phyloP scores from a whole-genome alignment of 2,113 vertebrate genomes.

The Chionodraco myersi region DNA sequence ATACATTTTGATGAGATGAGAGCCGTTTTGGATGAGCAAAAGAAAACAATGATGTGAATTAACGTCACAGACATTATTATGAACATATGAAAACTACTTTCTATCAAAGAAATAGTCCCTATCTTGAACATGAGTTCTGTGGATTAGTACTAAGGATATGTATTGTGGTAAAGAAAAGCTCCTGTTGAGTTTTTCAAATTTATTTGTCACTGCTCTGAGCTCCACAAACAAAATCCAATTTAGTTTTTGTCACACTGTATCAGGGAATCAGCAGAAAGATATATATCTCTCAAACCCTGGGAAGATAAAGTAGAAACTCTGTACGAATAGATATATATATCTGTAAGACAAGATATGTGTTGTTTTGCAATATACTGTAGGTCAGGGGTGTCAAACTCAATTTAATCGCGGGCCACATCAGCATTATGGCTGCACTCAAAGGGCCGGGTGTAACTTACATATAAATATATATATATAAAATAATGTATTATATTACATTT shows the following conservation, averaged over 20 bases:
- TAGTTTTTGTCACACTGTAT: background rate
- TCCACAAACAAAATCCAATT: background rate
- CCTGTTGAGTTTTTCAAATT: slow-evolving; percentile 8
- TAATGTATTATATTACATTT: too few species aligned
- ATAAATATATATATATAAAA: too few species aligned
- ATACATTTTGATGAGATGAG: background rate
- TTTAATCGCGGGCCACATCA: too few species aligned
- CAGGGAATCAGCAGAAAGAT: background rate
- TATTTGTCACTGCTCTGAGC: background rate
- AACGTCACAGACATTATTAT: background rate
- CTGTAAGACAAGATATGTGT: background rate
- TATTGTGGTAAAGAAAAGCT: background rate
- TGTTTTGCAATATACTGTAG: background rate
- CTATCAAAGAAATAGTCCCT: background rate
- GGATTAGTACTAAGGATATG: background rate
- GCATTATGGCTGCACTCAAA: too few species aligned
- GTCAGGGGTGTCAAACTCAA: background rate
- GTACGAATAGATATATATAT: background rate
- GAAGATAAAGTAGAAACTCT: background rate
- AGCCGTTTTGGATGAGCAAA: background rate
- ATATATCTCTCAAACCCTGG: background rate
- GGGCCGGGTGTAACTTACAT: too few species aligned
- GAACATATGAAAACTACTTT: background rate
- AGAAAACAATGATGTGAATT: background rate
- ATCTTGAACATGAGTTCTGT: background rate